Evolutionary conservation across 64 coral and sea anemone genomes (phyloP), one percentile per base, ranked within the genome.

Genomic region (Pachyseris speciosa): DNA sequence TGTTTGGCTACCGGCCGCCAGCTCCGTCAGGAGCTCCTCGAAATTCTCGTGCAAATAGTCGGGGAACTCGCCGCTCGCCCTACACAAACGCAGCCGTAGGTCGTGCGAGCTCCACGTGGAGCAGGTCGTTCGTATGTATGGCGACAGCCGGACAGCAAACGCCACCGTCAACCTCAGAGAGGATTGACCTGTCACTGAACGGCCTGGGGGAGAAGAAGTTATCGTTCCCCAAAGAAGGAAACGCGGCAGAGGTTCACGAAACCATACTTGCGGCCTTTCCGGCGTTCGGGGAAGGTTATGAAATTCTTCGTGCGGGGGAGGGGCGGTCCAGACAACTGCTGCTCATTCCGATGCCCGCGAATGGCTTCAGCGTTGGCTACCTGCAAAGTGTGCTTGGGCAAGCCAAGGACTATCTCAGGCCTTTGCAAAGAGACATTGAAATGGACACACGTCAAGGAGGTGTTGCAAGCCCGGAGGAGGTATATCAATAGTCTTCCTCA

Each of bases 371-470:
- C 19, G 74, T 80, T 10, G 27, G 28, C 10, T 80, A 55, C 9
- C 49, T 80, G 27, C 44, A 80, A 80, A 55, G 47, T 20, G 47
- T 80, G 24, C 45, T 78, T 10, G 76, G 76, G 28, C 76, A 80
- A 80, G 76, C 76, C 44, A 80, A 80, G 33, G 49, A 27, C 44
- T 80, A 80, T 80, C 26, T 80, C 26, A 30, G 76, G 36, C 76
- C 50, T 0, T 33, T 80, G 26, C 49, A 80, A 55, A 31, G 44
- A 58, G 75, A 80, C 44, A 36, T 80, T 32, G 60, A n/a, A n/a
- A 64, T 64, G 26, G 60, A 64, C 22, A 64, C 26, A 64, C 24
- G 26, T 29, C 60, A 64, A 64, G 60, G 60, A 64, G 5, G 26
- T 27, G 27, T 64, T 25, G 26, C 60, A 6, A 64, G 60, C 60